Evolutionary conservation across 1,140 invertebrate genomes (phyloP).

Genomic region (Coptotermes formosanus): DNA sequence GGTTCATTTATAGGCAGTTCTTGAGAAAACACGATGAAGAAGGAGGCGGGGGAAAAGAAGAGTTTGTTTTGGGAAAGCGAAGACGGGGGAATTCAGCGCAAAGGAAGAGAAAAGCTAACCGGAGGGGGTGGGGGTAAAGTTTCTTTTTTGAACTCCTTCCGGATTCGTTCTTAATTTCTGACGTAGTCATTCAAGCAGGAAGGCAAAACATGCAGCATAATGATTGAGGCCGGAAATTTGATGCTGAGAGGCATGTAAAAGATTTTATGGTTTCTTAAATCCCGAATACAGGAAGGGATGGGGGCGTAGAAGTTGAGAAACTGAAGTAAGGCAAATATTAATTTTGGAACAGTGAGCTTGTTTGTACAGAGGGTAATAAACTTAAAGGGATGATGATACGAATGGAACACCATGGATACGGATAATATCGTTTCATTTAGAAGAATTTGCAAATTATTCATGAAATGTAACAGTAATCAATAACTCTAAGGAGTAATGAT

Average conservation of each 20-base stretch:
- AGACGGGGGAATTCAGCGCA: neutral
- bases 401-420: too few relatives aligned
- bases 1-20: neutral
- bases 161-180: slow-evolving; percentile 16
- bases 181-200: neutral
- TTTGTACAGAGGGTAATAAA: too few relatives aligned
- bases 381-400: too few relatives aligned
- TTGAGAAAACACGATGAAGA: slow-evolving; percentile 8
- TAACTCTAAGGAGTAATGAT: too few relatives aligned
- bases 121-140: neutral
- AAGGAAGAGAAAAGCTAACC: neutral
- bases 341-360: too few relatives aligned
- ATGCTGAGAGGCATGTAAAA: neutral
- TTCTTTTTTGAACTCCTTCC: slow-evolving; percentile 16
- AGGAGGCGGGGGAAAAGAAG: neutral
- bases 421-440: too few relatives aligned
- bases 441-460: too few relatives aligned
- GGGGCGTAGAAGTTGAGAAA: too few relatives aligned
- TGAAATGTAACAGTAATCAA: too few relatives aligned
- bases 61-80: neutral
- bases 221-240: neutral
- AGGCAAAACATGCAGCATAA: neutral
- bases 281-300: neutral
- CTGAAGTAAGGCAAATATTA: too few relatives aligned
- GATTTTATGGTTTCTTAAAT: slow-evolving; percentile 16